Evolutionary conservation across 2,113 vertebrate genomes (phyloP).

Genomic region (Fukomys damarensis): DNA sequence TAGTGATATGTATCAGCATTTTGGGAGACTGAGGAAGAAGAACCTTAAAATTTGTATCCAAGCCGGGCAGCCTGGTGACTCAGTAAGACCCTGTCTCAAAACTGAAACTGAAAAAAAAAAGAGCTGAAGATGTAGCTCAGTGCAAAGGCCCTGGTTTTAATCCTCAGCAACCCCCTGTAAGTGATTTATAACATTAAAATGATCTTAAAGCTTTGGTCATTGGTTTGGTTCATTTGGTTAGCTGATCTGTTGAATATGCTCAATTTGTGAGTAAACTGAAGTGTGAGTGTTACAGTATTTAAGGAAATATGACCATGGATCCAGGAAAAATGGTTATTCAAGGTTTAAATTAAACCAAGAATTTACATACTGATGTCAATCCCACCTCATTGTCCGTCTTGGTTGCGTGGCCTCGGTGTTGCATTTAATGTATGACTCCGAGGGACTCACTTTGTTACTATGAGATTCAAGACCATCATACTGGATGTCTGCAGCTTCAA

Average conservation of each 20-base stretch:
- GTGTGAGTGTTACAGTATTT: not conserved
- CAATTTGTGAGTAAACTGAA: not conserved
- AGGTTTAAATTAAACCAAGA: not conserved
- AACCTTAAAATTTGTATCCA: not conserved
- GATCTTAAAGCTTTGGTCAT: not conserved
- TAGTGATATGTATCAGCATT: not conserved
- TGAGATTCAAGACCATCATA: not conserved
- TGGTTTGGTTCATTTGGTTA: not conserved
- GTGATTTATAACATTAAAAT: conserved; percentile 35
- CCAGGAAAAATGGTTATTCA: not conserved
- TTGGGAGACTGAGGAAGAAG: not conserved
- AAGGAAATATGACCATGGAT: not conserved
- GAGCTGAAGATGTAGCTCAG: not conserved
- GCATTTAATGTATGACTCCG: not conserved
- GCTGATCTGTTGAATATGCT: not conserved
- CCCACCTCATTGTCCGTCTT: not conserved
- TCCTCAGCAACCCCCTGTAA: not conserved
- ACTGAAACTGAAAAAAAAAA: not conserved
- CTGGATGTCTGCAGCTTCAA: not conserved
- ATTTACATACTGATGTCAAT: not conserved
- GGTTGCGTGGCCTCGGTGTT: not conserved
- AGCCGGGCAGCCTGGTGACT: not conserved
- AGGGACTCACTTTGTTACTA: not conserved
- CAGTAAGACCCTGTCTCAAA: not conserved
- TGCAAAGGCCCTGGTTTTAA: not conserved